Evolutionary conservation across 2,113 vertebrate species (phyloP).

Genomic region (Rhynchopsitta pachyrhyncha): DNA sequence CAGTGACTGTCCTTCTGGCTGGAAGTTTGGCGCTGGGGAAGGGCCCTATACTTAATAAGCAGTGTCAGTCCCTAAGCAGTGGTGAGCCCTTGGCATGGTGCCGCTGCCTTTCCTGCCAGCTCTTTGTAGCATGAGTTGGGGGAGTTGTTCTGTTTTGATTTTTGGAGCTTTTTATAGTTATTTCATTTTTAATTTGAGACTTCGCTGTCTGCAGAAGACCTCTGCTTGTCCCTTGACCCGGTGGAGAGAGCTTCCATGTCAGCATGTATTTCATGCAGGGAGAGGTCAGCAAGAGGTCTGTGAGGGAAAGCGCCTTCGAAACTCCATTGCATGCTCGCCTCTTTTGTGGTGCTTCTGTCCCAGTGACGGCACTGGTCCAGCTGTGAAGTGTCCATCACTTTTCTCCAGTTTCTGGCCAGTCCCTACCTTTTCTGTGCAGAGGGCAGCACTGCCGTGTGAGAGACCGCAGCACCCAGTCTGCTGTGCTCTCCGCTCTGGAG

Average conservation of each 20-base stretch:
- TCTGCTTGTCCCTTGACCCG: not conserved
- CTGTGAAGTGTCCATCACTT: not conserved
- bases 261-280: not conserved
- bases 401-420: not conserved
- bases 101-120: constrained; percentile 13
- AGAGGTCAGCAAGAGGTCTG: not conserved
- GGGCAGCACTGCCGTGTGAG: not conserved
- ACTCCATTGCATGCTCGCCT: rapidly evolving
- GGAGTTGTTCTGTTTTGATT: constrained; percentile 13
- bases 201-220: not conserved
- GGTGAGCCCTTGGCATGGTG: not conserved
- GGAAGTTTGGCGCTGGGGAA: not conserved
- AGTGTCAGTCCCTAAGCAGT: not conserved
- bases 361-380: not conserved
- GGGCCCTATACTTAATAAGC: not conserved
- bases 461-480: not conserved
- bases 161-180: not conserved
- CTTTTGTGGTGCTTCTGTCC: not conserved
- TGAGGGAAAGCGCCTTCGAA: not conserved
- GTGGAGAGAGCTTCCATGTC: not conserved
- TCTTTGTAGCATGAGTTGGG: not conserved
- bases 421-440: not conserved
- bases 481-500: rapidly evolving
- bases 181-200: not conserved
- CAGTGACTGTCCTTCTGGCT: constrained; percentile 31